phyloP scores from a whole-genome alignment of 2,888 invertebrate genomes.

The Cheiracanthium punctorium region DNA sequence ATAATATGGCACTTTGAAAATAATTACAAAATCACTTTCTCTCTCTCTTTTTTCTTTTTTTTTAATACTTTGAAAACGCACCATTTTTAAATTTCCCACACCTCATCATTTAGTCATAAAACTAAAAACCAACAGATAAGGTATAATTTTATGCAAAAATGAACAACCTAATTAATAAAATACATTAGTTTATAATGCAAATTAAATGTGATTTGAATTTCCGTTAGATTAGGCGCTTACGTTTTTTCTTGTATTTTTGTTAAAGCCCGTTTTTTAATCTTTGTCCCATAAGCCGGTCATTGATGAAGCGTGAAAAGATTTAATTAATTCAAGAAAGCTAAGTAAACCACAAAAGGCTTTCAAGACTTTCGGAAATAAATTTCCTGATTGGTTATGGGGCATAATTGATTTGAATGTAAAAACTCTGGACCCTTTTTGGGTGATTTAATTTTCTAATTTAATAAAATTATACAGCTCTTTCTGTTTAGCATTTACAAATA shows the following conservation, averaged over 20 bases:
- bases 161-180: constrained; percentile 1
- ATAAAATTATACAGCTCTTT: too few relatives aligned
- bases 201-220: neutral
- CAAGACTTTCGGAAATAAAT: neutral
- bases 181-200: constrained; percentile 1
- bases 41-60: too few relatives aligned
- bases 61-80: too few relatives aligned
- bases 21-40: too few relatives aligned
- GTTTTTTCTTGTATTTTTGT: neutral
- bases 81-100: too few relatives aligned
- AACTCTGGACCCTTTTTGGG: neutral
- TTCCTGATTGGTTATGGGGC: neutral
- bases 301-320: neutral
- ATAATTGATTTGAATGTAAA: neutral
- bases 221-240: neutral
- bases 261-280: neutral
- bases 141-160: neutral
- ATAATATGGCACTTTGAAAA: too few relatives aligned
- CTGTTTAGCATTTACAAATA: too few relatives aligned
- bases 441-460: neutral
- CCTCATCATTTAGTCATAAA: too few relatives aligned
- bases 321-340: constrained; percentile 1
- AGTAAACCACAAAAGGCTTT: neutral
- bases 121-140: neutral
- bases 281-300: neutral